phyloP scores from a whole-genome alignment of 2,797 vertebrate genomes.

The Pygocentrus nattereri region DNA sequence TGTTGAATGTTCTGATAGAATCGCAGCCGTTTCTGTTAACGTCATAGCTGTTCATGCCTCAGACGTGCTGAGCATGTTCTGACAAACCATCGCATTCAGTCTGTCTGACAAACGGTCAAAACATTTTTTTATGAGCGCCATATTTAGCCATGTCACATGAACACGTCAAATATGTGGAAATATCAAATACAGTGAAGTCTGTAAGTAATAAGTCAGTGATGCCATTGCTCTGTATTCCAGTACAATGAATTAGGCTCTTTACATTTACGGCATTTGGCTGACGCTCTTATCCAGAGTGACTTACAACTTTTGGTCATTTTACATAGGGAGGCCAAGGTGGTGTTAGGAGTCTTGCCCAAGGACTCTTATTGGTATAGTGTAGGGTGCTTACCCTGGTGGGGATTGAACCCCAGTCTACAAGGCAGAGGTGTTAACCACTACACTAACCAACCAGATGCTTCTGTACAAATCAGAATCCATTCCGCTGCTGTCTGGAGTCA shows the following conservation, averaged over 20 bases:
- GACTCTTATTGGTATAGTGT: too few relatives aligned
- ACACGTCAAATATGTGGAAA: constrained; percentile 4
- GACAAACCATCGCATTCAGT: neutral
- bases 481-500: neutral
- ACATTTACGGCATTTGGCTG: too few relatives aligned
- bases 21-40: neutral
- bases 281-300: too few relatives aligned
- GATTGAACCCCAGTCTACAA: too few relatives aligned
- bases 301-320: too few relatives aligned
- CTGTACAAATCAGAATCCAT: neutral
- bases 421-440: too few relatives aligned
- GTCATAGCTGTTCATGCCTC: neutral
- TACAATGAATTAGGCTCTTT: neutral
- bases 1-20: neutral
- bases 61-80: neutral
- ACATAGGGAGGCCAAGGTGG: too few relatives aligned
- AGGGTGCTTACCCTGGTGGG: too few relatives aligned
- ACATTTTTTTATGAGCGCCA: constrained; percentile 5
- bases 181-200: neutral
- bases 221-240: neutral
- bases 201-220: neutral
- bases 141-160: neutral
- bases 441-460: too few relatives aligned
- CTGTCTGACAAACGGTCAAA: neutral
- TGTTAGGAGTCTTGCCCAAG: too few relatives aligned